Base-by-base conservation (phyloP, 2,888 invertebrate genomes). In the Patella caerulea region DNA sequence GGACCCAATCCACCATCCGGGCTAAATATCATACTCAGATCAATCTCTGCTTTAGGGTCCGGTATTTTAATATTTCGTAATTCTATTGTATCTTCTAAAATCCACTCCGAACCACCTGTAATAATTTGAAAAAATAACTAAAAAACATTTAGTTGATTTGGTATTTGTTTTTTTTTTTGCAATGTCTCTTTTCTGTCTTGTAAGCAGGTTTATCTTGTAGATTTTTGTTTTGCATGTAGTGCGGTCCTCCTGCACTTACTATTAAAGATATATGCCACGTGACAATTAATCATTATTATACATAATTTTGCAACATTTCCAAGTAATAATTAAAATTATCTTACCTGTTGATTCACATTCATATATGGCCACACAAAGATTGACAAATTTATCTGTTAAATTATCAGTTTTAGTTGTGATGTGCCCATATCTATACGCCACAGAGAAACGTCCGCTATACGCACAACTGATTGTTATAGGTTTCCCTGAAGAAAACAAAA, bases 371-470 rank as follows among this genome's bases (percentile, higher is more conserved):
- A 99, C 97, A 92, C 86, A 87, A 24, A 91, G 82, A 80, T 91
- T 90, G 82, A 90, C 86, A 79, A 87, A 88, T 80, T 89, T 88
- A 72, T 87, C 86, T 34, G 85, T 85, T 11, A 88, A 86, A 76
- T 87, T 82, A 69, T 87, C 84, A 12, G 84, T 75, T 19, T 82
- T 96, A 5, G 83, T 79, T 74, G 84, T 83, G 69, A 85, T 80
- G 19, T 83, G 81, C 71, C 89, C 83, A 77, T 96, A 96, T 90
- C 98, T 97, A 92, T 98, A 99, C 4, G 99, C 99, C 92, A 98
- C 97, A 0, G 99, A 99, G 76, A 99, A 95, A 72, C 99, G 94
- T 0, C 99, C 99, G 78, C 97, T 98, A 92, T 99, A 99, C 0
- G 99, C 99, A 56, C 98, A 98, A 91, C 97, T 97, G 80, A 99